Conservation (phyloP, 2,888 invertebrate species). For the Mythimna lalbum region DNA sequence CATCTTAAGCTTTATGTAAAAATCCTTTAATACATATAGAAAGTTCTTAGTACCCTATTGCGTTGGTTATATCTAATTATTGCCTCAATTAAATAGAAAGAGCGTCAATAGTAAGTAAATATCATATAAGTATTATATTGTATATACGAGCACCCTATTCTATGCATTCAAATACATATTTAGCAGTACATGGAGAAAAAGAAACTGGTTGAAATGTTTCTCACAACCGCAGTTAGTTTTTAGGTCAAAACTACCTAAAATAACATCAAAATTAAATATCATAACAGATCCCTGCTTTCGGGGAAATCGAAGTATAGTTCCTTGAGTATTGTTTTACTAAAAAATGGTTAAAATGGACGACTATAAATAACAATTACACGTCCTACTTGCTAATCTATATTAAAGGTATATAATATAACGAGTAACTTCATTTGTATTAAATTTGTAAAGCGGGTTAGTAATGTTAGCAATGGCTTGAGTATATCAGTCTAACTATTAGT, state of each 20-base stretch:
- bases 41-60: slow-evolving; percentile 76
- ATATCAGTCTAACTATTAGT: slow-evolving; percentile 80
- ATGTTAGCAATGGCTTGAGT: slow-evolving; percentile 72
- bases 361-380: slow-evolving; percentile 67
- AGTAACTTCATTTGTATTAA: slow-evolving; percentile 57
- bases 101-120: slow-evolving; percentile 71
- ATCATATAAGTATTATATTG: slow-evolving; percentile 67
- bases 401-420: slow-evolving; percentile 53
- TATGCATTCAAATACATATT: slow-evolving; percentile 64
- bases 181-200: slow-evolving; percentile 52
- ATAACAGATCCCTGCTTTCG: slow-evolving; percentile 33
- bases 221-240: slow-evolving; percentile 70
- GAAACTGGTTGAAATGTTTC: slow-evolving; percentile 67
- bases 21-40: slow-evolving; percentile 73
- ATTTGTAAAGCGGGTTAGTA: slow-evolving; percentile 77
- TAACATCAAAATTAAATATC: slow-evolving; percentile 35
- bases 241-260: slow-evolving; percentile 46
- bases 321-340: slow-evolving; percentile 51
- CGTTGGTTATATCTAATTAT: slow-evolving; percentile 79
- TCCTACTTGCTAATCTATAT: slow-evolving; percentile 69
- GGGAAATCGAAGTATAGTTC: slow-evolving; percentile 32
- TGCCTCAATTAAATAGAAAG: slow-evolving; percentile 79
- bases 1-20: slow-evolving; percentile 79
- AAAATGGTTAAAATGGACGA: slow-evolving; percentile 70
- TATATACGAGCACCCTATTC: slow-evolving; percentile 73